Evolutionary conservation across 2,888 invertebrate genomes (phyloP), one percentile per base, ranked within the genome.

Genomic region (Eledona agricola): DNA sequence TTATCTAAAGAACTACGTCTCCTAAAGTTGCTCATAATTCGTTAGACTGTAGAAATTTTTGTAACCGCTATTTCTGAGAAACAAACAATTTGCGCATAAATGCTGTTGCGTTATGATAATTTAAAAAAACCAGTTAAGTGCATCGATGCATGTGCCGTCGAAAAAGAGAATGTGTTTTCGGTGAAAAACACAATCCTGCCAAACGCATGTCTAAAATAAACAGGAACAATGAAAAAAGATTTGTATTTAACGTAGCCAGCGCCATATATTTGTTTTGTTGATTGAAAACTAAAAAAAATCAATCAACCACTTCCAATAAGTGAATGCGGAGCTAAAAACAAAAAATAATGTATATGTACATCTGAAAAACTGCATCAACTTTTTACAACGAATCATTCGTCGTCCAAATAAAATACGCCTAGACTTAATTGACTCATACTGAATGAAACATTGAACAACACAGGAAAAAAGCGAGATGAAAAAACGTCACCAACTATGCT

Each of bases 401-500:
- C 38, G 37, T 28, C 55, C 49, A 50, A 50, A 55, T 58, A 55
- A 56, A 59, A 57, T 51, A 43, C 57, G 55, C 53, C 51, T 50
- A 51, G 53, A 55, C 57, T 55, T 55, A 59, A 59, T 59, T 59
- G 55, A 52, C 57, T 57, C 57, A 57, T 56, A 55, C 49, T 57
- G 55, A 60, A 60, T 60, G 56, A 60, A 60, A 55, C 59, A 58
- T 55, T 42, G 57, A 54, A 34, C 58, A 43, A 51, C 45, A 60
- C 51, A 46, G 45, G 54, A 56, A 58, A 40, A 13, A 22, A 45
- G n/a, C 12, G 55, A 42, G 37, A 51, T 54, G 55, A 59, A 57
- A 62, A 63, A 60, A 65, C 59, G 58, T 62, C 63, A 54, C 55
- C 60, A 58, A 63, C 58, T 59, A 60, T 59, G 51, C 54, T 50